Base-by-base conservation (phyloP, 2,888 invertebrate genomes). In the Drosophila conformis region DNA sequence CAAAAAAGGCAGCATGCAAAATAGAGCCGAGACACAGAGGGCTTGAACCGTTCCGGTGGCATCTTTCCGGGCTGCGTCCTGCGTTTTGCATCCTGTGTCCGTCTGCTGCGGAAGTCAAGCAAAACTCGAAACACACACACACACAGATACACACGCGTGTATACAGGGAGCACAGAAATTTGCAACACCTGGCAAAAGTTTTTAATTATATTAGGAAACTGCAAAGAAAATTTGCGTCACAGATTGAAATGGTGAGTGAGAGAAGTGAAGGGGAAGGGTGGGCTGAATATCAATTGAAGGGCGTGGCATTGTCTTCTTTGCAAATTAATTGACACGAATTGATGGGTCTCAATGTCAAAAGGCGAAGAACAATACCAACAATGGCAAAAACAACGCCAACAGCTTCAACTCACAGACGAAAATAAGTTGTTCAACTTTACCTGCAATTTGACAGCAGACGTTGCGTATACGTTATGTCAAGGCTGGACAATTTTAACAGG, bases 281-380 rank as follows among this genome's bases (percentile, higher is more conserved):
- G 13, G 40, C 35, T 27, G 68, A 49, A 31, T 18, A 29, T 57
- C 78, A 70, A 76, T 63, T 66, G 73, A 35, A 73, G 76, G 83
- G 78, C 62, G 58, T 72, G 73, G 78, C 71, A 60, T 71, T 84
- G 74, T 73, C 73, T 78, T 89, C 78, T 83, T 87, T 76, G 84
- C 82, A 82, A 89, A 91, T 91, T 91, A 91, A 91, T 91, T 91
- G 90, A 91, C 90, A 91, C 89, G 91, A 91, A 91, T 91, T 91
- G 91, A 91, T 91, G 89, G 89, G 87, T 87, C 89, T 88, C 89
- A 89, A 91, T 90, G 90, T 90, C 90, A 91, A 86, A 83, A 74
- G 69, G 87, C 78, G 81, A 87, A 49, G 25, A 72, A 48, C 67
- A 75, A 49, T 65, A 56, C 54, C 52, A 69, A 18, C 33, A 59